Conservation (phyloP, 2,888 invertebrate genomes). For the Xestoiulus laeticollis region DNA sequence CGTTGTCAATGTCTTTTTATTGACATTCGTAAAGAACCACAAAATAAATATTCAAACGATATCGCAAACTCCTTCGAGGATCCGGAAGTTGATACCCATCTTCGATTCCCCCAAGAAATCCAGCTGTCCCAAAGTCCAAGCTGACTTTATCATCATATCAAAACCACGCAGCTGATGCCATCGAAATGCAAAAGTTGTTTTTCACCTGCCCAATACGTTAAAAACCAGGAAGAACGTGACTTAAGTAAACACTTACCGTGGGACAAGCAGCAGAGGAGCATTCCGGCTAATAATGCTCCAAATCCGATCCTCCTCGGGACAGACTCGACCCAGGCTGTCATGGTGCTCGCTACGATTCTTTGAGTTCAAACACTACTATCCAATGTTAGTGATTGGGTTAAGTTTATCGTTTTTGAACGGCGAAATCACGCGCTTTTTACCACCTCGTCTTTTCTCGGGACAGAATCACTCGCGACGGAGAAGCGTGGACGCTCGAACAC, state of each 20-base stretch:
- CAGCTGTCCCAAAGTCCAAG: background rate
- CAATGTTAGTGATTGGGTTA: background rate
- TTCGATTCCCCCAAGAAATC: background rate
- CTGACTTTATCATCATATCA: background rate
- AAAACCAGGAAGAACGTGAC: background rate
- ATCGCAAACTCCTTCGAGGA: background rate
- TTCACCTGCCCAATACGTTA: background rate
- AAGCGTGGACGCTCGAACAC: background rate
- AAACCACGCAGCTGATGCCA: background rate
- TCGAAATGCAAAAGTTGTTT: background rate
- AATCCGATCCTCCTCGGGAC: background rate
- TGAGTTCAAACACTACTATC: slow-evolving; percentile 3
- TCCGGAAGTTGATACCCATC: background rate
- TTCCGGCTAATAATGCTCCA: background rate
- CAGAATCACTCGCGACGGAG: slow-evolving; percentile 25
- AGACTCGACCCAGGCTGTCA: background rate
- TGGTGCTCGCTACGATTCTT: background rate
- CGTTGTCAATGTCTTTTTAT: background rate
- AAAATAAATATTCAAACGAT: too few species aligned
- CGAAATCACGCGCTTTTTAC: background rate
- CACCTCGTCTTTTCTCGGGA: background rate
- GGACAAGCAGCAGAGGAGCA: background rate
- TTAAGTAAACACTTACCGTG: background rate
- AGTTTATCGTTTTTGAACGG: background rate
- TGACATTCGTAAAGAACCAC: background rate